Conservation (phyloP, 2,888 invertebrate species). For the Drosophila cracens region DNA sequence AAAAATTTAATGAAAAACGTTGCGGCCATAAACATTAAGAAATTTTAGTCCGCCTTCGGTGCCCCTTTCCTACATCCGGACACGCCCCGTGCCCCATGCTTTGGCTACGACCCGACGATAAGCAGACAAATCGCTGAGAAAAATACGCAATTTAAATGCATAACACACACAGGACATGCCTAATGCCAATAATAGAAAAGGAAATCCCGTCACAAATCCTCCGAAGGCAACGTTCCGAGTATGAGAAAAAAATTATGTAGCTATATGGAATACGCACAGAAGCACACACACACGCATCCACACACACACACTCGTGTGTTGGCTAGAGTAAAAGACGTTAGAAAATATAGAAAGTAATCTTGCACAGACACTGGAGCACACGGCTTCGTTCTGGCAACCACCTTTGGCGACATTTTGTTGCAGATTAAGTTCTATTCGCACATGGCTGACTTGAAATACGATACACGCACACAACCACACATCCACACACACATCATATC, state of each 20-base stretch:
- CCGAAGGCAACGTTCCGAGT: slow-evolving; percentile 64
- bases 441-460: slow-evolving; percentile 84
- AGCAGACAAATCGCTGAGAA: slow-evolving; percentile 85
- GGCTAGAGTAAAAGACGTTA: slow-evolving; percentile 60
- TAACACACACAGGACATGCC: slow-evolving; percentile 85
- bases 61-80: neutral
- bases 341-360: slow-evolving; percentile 82
- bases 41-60: slow-evolving; percentile 60
- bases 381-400: slow-evolving; percentile 63
- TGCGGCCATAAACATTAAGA: slow-evolving; percentile 78
- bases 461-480: slow-evolving; percentile 60
- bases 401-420: slow-evolving; percentile 84
- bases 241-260: slow-evolving; percentile 76
- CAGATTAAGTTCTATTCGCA: slow-evolving; percentile 85
- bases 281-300: slow-evolving; percentile 29
- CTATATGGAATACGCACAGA: slow-evolving; percentile 36
- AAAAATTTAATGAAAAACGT: slow-evolving; percentile 82
- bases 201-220: slow-evolving; percentile 85
- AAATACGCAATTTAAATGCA: slow-evolving; percentile 86
- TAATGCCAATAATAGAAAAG: slow-evolving; percentile 86
- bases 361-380: slow-evolving; percentile 54
- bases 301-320: slow-evolving; percentile 30
- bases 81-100: slow-evolving; percentile 25
- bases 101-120: slow-evolving; percentile 71
- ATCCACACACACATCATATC: slow-evolving; percentile 30